Conservation (phyloP, 2,113 vertebrate species). For the Mormyrus lacerda region DNA sequence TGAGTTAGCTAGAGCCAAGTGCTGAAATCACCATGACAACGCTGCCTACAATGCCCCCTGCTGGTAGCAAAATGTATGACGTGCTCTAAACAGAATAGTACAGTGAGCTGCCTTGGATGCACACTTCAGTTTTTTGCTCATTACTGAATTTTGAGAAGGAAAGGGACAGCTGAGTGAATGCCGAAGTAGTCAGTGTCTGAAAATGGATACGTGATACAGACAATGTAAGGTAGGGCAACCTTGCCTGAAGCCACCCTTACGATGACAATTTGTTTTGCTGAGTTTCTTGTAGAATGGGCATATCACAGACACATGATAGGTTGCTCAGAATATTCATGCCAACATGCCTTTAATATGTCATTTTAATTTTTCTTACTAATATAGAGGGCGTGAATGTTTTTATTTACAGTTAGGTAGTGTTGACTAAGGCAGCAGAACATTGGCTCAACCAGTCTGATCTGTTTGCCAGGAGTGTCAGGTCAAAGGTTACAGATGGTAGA, state of each 20-base stretch:
- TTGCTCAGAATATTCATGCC: background rate
- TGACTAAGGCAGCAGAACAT: background rate
- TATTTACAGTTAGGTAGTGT: background rate
- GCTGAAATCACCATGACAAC: background rate
- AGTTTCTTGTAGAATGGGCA: background rate
- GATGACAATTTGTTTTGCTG: background rate
- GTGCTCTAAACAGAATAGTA: background rate
- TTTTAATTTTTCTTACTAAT: background rate
- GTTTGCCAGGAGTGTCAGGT: background rate
- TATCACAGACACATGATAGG: background rate
- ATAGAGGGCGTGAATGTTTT: background rate
- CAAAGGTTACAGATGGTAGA: background rate
- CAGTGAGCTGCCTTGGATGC: background rate
- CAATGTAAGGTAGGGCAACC: background rate
- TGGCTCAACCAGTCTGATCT: background rate
- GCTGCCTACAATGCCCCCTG: conserved; percentile 25
- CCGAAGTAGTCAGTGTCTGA: background rate
- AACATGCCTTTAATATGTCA: background rate
- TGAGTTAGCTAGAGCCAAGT: background rate
- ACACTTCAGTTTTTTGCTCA: background rate
- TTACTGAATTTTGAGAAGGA: background rate
- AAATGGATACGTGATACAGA: background rate
- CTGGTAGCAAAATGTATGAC: conserved; percentile 33
- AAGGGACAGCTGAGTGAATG: background rate
- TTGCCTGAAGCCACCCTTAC: background rate